Percentiles rank a stretch among this genome's conserved stretches.
These are phyloP conservation scores for Drosophila longiperda DNA, from an alignment of 2,888 invertebrate species.

Conservation along the genomic window DNA sequence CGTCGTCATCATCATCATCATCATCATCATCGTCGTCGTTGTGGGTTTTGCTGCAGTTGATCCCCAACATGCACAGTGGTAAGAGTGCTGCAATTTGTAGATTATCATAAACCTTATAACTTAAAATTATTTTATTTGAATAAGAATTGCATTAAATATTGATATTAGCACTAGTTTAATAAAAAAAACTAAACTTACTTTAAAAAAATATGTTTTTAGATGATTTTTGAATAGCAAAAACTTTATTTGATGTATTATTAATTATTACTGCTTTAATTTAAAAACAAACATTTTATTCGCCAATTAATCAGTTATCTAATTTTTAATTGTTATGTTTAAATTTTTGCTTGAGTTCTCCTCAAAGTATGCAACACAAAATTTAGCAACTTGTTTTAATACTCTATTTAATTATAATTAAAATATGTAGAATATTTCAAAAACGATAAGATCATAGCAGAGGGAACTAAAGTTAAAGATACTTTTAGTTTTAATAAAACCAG, in stretches of 20 bases:
- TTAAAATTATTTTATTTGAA: background rate
- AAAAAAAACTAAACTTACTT: background rate
- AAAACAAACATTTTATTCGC: background rate
- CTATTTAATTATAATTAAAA: background rate
- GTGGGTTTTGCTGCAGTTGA: constrained; percentile 44
- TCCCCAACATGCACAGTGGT: constrained; percentile 42
- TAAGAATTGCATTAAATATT: background rate
- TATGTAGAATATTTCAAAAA: background rate
- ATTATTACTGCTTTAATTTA: background rate
- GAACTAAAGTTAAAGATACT: background rate
- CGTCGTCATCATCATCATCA: constrained; percentile 46
- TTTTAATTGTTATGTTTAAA: background rate
- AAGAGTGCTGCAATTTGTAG: background rate
- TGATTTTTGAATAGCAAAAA: background rate
- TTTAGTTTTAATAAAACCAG: background rate
- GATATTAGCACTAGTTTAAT: background rate
- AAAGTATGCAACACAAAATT: constrained; percentile 37
- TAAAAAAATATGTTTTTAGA: background rate
- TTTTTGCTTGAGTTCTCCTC: background rate
- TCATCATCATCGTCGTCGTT: constrained; percentile 12
- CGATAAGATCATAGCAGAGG: background rate
- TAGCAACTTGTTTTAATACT: background rate
- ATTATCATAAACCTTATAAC: background rate
- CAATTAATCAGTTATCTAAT: background rate
- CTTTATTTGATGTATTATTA: background rate